A percentile compares a stretch with the other conserved stretches of the same genome.
Conservation (phyloP, 2,113 vertebrate genomes). For the Periophthalmodon schlosseri region DNA sequence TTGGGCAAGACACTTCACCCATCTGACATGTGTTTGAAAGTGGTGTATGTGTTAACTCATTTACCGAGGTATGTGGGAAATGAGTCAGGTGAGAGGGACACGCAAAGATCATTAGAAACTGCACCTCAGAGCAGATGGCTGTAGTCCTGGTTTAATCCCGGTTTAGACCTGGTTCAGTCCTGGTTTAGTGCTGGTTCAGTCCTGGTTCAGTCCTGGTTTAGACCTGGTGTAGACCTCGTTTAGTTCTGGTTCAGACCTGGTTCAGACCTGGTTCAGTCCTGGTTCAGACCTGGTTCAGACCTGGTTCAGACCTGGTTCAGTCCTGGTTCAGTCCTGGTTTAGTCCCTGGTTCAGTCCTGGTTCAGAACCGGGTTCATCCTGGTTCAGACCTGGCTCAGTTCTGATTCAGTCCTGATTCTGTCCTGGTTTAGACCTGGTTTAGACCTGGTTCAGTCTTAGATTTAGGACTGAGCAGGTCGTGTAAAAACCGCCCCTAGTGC, state of each 20-base stretch:
- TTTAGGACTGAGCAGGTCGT: background rate
- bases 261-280: background rate
- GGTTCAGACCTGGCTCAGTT: too few species aligned
- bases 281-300: too few species aligned
- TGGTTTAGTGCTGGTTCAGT: too few species aligned
- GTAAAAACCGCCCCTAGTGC: too few species aligned
- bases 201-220: too few species aligned
- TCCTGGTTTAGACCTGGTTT: background rate
- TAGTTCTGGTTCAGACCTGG: background rate
- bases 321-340: background rate
- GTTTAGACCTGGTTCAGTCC: background rate
- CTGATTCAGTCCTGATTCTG: background rate
- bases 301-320: too few species aligned
- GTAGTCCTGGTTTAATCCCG: background rate
- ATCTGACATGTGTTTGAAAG: too few species aligned
- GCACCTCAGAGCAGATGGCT: constrained; percentile 44
- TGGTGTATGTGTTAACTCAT: too few species aligned
- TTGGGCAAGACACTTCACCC: too few species aligned
- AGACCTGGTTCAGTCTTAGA: background rate
- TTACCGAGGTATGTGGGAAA: constrained; percentile 1
- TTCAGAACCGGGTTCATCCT: too few species aligned
- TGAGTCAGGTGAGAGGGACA: too few species aligned
- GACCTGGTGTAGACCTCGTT: background rate
- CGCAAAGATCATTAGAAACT: background rate
- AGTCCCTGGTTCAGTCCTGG: too few species aligned